Evolutionary conservation across 1,140 invertebrate species (phyloP).

Genomic region (Agraylea sexmaculata): DNA sequence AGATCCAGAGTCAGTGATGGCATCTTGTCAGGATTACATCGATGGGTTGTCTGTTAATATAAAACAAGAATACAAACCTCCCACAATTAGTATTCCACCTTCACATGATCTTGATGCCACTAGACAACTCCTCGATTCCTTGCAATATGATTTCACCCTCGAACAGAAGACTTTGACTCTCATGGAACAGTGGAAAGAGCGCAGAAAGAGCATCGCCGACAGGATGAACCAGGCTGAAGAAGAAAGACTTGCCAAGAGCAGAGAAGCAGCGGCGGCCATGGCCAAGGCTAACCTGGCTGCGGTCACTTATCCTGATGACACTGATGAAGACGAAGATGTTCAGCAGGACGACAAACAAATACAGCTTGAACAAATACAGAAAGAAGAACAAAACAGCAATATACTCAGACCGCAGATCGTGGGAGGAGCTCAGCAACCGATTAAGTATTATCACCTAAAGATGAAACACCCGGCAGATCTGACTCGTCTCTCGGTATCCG

Average conservation of each 20-base stretch:
- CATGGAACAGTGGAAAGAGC: slow-evolving; percentile 53
- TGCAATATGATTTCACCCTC: slow-evolving; percentile 62
- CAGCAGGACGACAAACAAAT: too few relatives aligned
- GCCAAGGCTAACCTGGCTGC: too few relatives aligned
- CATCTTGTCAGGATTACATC: too few relatives aligned
- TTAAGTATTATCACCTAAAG: slow-evolving; percentile 4
- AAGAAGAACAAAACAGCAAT: background rate
- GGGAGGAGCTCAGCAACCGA: background rate
- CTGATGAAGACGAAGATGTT: slow-evolving; percentile 20
- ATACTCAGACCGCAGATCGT: background rate
- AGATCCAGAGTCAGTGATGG: too few relatives aligned
- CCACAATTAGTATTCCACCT: slow-evolving; percentile 56
- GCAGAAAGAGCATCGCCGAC: slow-evolving; percentile 46
- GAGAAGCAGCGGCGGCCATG: slow-evolving; percentile 35
- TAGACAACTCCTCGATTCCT: too few relatives aligned
- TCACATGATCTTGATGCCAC: too few relatives aligned
- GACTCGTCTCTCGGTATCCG: slow-evolving; percentile 35
- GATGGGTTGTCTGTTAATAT: slow-evolving; percentile 79
- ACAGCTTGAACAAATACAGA: background rate
- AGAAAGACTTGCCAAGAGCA: slow-evolving; percentile 40
- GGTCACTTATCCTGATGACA: slow-evolving; percentile 41
- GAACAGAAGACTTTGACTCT: slow-evolving; percentile 57
- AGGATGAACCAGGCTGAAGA: slow-evolving; percentile 44
- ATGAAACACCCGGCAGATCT: slow-evolving; percentile 23
- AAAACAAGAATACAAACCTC: slow-evolving; percentile 70